Conservation (phyloP, 2,888 invertebrate genomes). For the Marasmarcha lunaedactyla region DNA sequence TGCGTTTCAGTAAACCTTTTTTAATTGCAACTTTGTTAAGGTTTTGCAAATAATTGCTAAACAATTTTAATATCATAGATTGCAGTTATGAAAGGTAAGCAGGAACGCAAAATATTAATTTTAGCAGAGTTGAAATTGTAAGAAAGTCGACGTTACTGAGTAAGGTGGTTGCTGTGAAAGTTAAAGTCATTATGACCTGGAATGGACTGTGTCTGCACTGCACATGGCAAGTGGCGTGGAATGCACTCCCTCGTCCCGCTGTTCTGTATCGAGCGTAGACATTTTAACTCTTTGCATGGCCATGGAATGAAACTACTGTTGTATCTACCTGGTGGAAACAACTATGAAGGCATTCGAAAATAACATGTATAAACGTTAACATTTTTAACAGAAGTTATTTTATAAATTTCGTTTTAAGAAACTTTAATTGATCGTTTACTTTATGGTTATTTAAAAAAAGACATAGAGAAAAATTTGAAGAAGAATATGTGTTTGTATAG, state of each 20-base stretch:
- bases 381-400: background rate
- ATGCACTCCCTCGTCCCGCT: slow-evolving; percentile 53
- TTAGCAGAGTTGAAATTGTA: no score
- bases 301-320: slow-evolving; percentile 37
- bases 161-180: no score
- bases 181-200: slow-evolving; percentile 1
- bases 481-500: background rate
- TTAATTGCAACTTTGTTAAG: slow-evolving; percentile 15
- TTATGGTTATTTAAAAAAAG: background rate
- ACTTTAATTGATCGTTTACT: no score
- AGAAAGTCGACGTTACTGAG: no score
- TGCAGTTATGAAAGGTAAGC: no score
- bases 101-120: no score
- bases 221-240: slow-evolving; percentile 27
- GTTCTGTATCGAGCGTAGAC: slow-evolving; percentile 47
- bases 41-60: no score
- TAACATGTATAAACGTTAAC: background rate
- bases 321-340: no score
- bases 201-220: slow-evolving; percentile 16
- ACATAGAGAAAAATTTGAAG: background rate
- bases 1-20: slow-evolving; percentile 1
- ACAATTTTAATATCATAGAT: no score
- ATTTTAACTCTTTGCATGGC: slow-evolving; percentile 56
- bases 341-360: background rate
- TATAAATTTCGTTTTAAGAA: background rate